phyloP scores from a whole-genome alignment of 2,113 vertebrate species.

The Etia nguti region DNA sequence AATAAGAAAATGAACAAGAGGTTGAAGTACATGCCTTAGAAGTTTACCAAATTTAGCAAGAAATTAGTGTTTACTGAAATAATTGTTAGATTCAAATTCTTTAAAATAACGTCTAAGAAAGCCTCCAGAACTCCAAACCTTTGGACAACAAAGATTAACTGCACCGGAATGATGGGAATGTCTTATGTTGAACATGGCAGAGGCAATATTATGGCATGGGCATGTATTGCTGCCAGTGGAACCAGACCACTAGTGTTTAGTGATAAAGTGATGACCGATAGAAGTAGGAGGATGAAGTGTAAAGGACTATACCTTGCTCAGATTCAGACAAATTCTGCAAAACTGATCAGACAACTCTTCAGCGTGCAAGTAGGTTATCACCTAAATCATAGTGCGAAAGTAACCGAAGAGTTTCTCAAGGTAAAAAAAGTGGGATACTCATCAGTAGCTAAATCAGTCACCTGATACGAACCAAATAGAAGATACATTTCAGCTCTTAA shows the following conservation, averaged over 20 bases:
- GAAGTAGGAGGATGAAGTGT: background rate
- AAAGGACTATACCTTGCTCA: background rate
- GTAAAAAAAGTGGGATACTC: background rate
- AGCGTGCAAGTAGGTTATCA: background rate
- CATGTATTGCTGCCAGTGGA: background rate
- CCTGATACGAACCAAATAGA: background rate
- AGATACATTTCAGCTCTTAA: background rate
- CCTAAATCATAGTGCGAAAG: background rate
- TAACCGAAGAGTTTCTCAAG: background rate
- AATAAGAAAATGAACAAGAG: background rate
- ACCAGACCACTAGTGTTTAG: background rate
- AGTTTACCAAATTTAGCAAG: background rate
- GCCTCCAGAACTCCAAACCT: background rate
- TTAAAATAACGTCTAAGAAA: too few species aligned
- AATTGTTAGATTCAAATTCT: too few species aligned
- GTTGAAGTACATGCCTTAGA: background rate
- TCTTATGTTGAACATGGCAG: background rate
- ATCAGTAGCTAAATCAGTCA: background rate
- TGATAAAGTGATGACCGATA: background rate
- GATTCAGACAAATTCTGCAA: background rate
- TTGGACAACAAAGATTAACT: fast-evolving
- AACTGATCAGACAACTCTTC: background rate
- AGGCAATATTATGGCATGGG: background rate
- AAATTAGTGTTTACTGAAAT: background rate
- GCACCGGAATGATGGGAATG: background rate